These are phyloP conservation scores for Drosophila burlai DNA, from an alignment of 1,140 invertebrate genomes.

Conservation along the genomic window DNA sequence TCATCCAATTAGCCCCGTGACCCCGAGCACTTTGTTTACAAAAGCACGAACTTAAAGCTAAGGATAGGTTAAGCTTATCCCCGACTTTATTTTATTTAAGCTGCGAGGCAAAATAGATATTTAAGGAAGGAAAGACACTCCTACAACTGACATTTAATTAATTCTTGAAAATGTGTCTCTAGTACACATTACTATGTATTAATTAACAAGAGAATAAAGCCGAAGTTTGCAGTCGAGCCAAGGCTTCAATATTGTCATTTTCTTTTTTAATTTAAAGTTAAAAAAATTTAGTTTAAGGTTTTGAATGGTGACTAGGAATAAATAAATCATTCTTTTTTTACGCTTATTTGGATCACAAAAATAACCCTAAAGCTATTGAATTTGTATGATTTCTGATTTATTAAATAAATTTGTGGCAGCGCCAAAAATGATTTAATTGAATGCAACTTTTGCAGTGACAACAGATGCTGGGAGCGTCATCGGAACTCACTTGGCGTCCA, in stretches of 20 bases:
- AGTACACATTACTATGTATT: not conserved
- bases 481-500: conserved; percentile 61
- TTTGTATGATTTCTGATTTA: not conserved
- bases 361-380: not conserved
- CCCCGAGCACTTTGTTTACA: conserved; percentile 24
- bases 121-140: not conserved
- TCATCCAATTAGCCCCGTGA: conserved; percentile 34
- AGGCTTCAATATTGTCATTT: no score
- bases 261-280: no score
- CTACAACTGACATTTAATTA: not conserved
- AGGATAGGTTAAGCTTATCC: conserved; percentile 6
- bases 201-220: not conserved
- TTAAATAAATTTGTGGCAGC: not conserved
- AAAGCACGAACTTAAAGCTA: conserved; percentile 10
- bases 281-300: no score
- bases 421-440: conserved; percentile 3
- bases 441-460: conserved; percentile 17
- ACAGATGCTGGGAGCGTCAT: conserved; percentile 13
- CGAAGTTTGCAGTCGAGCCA: no score
- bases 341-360: not conserved
- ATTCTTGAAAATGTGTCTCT: no score
- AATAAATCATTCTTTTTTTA: no score
- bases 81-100: not conserved
- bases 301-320: no score
- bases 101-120: not conserved